Base-by-base conservation (phyloP, 2,888 invertebrate genomes). In the Malthinus seriepunctatus region DNA sequence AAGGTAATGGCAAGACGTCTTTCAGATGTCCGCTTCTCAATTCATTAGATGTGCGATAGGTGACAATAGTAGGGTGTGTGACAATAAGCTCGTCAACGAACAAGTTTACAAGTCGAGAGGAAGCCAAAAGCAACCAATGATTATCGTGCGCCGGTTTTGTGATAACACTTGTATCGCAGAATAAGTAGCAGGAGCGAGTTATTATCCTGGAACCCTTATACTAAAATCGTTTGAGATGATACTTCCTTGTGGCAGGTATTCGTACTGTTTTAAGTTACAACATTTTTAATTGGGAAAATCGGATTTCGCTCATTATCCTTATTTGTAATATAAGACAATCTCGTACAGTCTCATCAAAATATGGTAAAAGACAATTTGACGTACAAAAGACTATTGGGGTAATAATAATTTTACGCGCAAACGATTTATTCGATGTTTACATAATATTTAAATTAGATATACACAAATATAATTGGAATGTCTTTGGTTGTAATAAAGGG, bases 231-330 rank as follows among this genome's bases (percentile, higher is more conserved):
- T 46, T 45, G 14, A 56, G 52, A 57, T 61, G 31, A 60, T 51
- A 54, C 37, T 49, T 54, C 49, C 62, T 54, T 59, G n/a, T 50
- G 52, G 48, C 64, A 65, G 66, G 67, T 72, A 73, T 71, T 68
- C 67, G 66, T 23, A 68, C 69, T 62, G 67, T 69, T 72, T 66
- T 63, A 63, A 70, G 60, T 70, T 68, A 58, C 67, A 71, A 70
- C 70, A 76, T 79, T 79, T 80, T 79, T 79, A 80, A 80, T 79
- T 80, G 79, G 78, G 75, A 75, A 78, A 79, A 80, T 79, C 79
- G 78, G 79, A 79, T 79, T 79, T 73, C 69, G 69, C 74, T 79
- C 79, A 79, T 80, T 79, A 79, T 78, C 77, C 72, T 67, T 67
- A 69, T 71, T 70, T 65, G 58, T 63, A 70, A 69, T 66, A 64